These are phyloP conservation scores for Cathartes aura DNA, from an alignment of 2,113 vertebrate species.

Conservation along the genomic window DNA sequence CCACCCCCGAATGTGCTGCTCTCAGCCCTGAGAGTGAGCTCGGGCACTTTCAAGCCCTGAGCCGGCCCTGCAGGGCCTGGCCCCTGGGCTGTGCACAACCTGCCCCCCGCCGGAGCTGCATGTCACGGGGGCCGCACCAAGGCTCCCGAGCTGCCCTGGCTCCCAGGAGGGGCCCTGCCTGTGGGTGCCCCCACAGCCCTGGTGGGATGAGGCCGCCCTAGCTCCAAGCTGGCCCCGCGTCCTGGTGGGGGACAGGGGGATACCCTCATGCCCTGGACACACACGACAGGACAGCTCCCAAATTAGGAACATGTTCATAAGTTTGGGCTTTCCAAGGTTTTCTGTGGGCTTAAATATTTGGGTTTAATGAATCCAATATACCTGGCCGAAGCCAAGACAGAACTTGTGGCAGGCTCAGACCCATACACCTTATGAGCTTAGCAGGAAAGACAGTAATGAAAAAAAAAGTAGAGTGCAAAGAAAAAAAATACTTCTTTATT, in stretches of 20 bases:
- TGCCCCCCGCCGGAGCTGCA: no score
- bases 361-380: not conserved
- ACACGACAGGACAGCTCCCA: accelerated
- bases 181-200: not conserved
- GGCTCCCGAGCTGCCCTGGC: not conserved
- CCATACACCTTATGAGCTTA: not conserved
- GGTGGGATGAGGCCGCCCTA: accelerated
- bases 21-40: not conserved
- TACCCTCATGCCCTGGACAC: not conserved
- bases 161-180: not conserved
- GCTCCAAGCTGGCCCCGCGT: not conserved
- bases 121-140: no score
- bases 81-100: not conserved
- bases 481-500: not conserved
- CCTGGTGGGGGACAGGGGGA: no score
- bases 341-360: not conserved
- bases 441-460: not conserved
- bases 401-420: not conserved
- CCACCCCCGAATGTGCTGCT: not conserved
- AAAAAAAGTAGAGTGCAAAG: not conserved
- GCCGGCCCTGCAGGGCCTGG: not conserved
- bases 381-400: not conserved
- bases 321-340: not conserved
- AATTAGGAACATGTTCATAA: not conserved
- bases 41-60: not conserved